Evolutionary conservation across 1,140 invertebrate species (phyloP).

Genomic region (Drosophila nasuta): DNA sequence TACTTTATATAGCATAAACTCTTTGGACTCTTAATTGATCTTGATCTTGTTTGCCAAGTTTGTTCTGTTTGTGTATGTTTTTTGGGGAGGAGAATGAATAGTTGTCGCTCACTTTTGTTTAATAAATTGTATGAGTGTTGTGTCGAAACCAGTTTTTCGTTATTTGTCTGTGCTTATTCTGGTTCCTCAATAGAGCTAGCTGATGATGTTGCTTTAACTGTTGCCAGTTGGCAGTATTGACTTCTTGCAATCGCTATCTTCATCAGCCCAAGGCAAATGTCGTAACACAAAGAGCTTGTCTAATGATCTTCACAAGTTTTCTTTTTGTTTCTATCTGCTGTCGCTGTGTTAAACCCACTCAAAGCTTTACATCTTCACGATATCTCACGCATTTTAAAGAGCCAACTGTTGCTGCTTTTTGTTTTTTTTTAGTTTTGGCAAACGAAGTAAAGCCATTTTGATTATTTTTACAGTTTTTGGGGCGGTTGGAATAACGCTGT

Average conservation of each 20-base stretch:
- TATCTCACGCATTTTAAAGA: constrained; percentile 73
- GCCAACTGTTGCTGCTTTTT: constrained; percentile 55
- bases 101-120: constrained; percentile 38
- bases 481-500: constrained; percentile 9
- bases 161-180: constrained; percentile 16
- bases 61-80: not conserved
- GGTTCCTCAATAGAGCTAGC: constrained; percentile 6
- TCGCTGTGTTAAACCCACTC: constrained; percentile 58
- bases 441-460: constrained; percentile 46
- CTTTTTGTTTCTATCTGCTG: constrained; percentile 36
- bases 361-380: constrained; percentile 52
- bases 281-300: constrained; percentile 46
- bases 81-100: constrained; percentile 7
- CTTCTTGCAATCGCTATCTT: constrained; percentile 24
- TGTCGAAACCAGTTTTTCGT: constrained; percentile 34
- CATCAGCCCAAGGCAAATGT: constrained; percentile 35
- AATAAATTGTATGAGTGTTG: constrained; percentile 21
- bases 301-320: constrained; percentile 66
- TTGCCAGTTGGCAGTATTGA: not conserved
- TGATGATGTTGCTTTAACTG: not conserved
- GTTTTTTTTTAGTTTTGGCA: constrained; percentile 4
- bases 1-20: not conserved
- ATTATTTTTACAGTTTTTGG: constrained; percentile 19
- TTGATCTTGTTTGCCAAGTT: constrained; percentile 34
- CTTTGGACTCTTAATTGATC: constrained; percentile 21